Evolutionary conservation across 1,140 invertebrate genomes (phyloP), one percentile per base, ranked within the genome.

Genomic region (Lucilia cuprina): DNA sequence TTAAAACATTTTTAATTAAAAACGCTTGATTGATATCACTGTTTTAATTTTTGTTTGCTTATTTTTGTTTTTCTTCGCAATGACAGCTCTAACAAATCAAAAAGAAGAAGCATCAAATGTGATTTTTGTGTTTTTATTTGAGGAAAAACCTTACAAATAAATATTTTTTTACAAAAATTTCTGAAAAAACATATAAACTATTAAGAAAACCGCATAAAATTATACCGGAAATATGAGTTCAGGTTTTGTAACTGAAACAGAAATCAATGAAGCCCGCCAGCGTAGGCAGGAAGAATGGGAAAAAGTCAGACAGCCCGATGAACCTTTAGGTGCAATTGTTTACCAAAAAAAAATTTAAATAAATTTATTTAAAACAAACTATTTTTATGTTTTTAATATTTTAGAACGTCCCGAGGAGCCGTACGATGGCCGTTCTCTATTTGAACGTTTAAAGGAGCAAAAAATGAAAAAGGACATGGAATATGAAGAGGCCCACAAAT

Each of bases 271-370:
- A 88, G 94, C 94, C 50, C 93, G 95, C 80, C 93, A 94, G 86
- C 91, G 93, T 70, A 93, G 97, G 14, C 97, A 99, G 90, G 96
- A 97, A 91, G 97, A 98, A 94, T 99, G 97, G 97, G 97, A 98
- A 87, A 96, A 95, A 93, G 97, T 98, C 1, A 92, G 98, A 86
- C 96, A 95, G 86, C 94, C 96, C 34, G 95, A 97, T 87, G 95
- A 99, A 90, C 97, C 97, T n/a, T 78, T 95, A 93, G 96, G 97
- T 98, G 92, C 91, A n/a, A 88, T 82, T 70, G 5, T 55, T 55
- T 60, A 25, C 5, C 65, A 74, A 82, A 78, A 84, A n/a, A n/a
- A n/a, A n/a, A n/a, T n/a, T 75, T 34, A 4, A n/a, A 65, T 60
- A 55, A 12, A 75, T 75, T 21, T 74, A 50, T 1, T 3, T 30